Evolutionary conservation across 2,797 vertebrate species (phyloP).

Genomic region (Poeciliopsis paucimaculata): DNA sequence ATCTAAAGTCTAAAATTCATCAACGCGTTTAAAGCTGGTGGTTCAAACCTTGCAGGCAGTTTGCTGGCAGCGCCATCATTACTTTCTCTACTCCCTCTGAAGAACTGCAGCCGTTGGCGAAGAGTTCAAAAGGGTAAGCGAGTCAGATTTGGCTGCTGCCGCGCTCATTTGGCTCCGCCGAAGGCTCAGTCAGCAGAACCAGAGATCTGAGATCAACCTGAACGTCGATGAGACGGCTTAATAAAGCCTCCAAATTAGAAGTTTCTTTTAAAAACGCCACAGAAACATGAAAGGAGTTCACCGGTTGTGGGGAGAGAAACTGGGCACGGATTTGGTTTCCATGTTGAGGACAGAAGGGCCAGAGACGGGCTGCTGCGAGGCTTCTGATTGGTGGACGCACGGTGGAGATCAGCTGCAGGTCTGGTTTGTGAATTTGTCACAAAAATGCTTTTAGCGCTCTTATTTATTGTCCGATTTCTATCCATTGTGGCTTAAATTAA

Average conservation of each 20-base stretch:
- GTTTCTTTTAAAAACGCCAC: constrained; percentile 13
- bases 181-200: constrained; percentile 30
- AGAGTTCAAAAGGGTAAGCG: constrained; percentile 59
- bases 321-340: not conserved
- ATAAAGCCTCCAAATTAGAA: constrained; percentile 22
- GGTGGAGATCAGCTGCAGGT: constrained; percentile 14
- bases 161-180: constrained; percentile 42
- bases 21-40: constrained; percentile 23
- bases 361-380: constrained; percentile 14
- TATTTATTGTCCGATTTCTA: no score
- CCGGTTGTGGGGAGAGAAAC: not conserved
- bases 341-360: constrained; percentile 13
- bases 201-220: constrained; percentile 32
- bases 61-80: constrained; percentile 30
- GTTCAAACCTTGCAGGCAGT: constrained; percentile 27
- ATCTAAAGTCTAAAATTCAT: constrained; percentile 8
- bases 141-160: constrained; percentile 50
- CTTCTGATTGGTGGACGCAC: constrained; percentile 16
- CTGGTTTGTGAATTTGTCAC: constrained; percentile 19
- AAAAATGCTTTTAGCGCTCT: no score
- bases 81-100: constrained; percentile 36
- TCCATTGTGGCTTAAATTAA: no score
- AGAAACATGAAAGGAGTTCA: constrained; percentile 3
- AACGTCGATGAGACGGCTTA: constrained; percentile 20
- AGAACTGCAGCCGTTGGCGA: constrained; percentile 47